A percentile compares a stretch with the other conserved stretches of the same genome.
phyloP scores from a whole-genome alignment of 2,888 invertebrate species.

The Chrysotoxum bicinctum region DNA sequence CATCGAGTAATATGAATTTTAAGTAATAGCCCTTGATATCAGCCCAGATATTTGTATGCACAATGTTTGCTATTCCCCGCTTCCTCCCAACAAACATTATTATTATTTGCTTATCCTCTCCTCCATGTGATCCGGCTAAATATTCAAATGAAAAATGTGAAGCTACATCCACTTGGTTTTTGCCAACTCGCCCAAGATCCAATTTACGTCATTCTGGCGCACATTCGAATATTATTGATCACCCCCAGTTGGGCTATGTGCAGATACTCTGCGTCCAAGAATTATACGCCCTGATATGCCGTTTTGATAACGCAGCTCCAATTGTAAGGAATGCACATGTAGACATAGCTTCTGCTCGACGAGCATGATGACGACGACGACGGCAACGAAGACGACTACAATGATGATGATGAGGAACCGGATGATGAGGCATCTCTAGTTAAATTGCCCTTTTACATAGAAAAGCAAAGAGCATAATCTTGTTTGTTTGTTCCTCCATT shows the following conservation, averaged over 20 bases:
- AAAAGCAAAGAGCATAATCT: constrained; percentile 22
- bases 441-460: constrained; percentile 24
- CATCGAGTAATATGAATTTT: background rate
- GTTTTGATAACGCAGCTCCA: constrained; percentile 64
- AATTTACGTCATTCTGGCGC: constrained; percentile 63
- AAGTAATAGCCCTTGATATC: background rate
- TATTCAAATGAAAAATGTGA: constrained; percentile 46
- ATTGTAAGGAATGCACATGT: constrained; percentile 40
- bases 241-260: constrained; percentile 33
- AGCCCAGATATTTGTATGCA: background rate
- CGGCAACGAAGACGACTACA: constrained; percentile 1
- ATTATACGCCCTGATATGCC: constrained; percentile 71
- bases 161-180: constrained; percentile 25
- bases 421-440: constrained; percentile 44
- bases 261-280: constrained; percentile 14
- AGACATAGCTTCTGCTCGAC: constrained; percentile 29
- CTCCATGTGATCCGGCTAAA: constrained; percentile 33
- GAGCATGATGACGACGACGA: constrained; percentile 30
- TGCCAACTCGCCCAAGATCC: constrained; percentile 38
- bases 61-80: background rate
- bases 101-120: constrained; percentile 47
- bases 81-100: constrained; percentile 20
- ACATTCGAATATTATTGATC: constrained; percentile 67
- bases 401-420: constrained; percentile 53
- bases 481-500: constrained; percentile 48